Evolutionary conservation across 2,797 vertebrate genomes (phyloP).

Genomic region (Numenius phaeopus): DNA sequence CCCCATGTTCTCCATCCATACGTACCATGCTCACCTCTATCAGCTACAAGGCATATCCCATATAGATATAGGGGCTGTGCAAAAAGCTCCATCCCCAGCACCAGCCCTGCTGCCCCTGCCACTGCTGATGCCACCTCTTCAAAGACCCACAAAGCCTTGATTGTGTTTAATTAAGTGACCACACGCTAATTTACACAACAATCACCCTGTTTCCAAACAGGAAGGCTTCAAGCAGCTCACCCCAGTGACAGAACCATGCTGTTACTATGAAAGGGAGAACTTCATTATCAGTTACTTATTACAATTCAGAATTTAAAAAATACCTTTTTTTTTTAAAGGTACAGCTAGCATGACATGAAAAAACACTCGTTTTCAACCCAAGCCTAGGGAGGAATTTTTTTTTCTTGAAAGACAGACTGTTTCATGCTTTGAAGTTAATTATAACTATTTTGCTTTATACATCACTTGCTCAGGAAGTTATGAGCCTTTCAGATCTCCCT

Average conservation of each 20-base stretch:
- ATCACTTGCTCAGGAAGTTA: slow-evolving; percentile 36
- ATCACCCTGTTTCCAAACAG: slow-evolving; percentile 16
- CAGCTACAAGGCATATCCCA: rapidly evolving
- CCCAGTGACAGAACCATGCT: background rate
- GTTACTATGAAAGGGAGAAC: background rate
- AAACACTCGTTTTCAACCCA: background rate
- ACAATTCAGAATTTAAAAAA: background rate
- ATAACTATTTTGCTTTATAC: background rate
- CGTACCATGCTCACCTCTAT: rapidly evolving
- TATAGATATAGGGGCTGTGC: rapidly evolving
- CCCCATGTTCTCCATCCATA: background rate
- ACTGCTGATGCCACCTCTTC: background rate
- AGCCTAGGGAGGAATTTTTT: background rate
- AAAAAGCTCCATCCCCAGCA: background rate
- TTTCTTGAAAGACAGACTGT: background rate
- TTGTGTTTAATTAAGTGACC: slow-evolving; percentile 50
- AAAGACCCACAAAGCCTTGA: background rate
- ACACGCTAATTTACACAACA: slow-evolving; percentile 45
- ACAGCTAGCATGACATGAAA: background rate
- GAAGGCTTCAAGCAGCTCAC: background rate
- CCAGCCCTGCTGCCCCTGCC: background rate
- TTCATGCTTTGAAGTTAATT: slow-evolving; percentile 22
- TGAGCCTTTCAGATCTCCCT: background rate
- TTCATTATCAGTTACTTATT: background rate
- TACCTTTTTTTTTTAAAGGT: background rate